Evolutionary conservation across 2,888 invertebrate genomes (phyloP).

Genomic region (Spodoptera littoralis): DNA sequence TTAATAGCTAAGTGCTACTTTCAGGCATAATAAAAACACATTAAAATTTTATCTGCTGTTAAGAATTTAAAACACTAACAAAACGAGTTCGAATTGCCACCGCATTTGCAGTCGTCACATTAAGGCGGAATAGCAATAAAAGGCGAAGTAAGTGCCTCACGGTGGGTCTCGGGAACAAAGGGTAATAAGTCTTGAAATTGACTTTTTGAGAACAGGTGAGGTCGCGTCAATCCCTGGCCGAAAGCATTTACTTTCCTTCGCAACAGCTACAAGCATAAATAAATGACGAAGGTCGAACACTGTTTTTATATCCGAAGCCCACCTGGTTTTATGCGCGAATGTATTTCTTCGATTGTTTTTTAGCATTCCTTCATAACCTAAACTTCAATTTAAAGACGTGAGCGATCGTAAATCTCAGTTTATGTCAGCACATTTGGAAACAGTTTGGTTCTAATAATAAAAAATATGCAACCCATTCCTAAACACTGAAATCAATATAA

Average conservation of each 20-base stretch:
- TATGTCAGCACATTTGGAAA: conserved; percentile 79
- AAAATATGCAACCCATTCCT: conserved; percentile 71
- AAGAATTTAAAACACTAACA: conserved; percentile 54
- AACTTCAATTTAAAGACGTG: conserved; percentile 77
- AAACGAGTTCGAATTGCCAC: conserved; percentile 66
- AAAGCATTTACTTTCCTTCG: conserved; percentile 78
- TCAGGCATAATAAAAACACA: conserved; percentile 21
- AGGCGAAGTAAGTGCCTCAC: conserved; percentile 67
- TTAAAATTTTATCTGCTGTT: conserved; percentile 30
- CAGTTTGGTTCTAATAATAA: conserved; percentile 76
- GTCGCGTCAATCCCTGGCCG: conserved; percentile 72
- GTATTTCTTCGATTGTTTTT: conserved; percentile 76
- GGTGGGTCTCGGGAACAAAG: conserved; percentile 80
- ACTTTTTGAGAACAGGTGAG: conserved; percentile 82
- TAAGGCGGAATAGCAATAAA: conserved; percentile 75
- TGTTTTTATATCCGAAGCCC: conserved; percentile 76
- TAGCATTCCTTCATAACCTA: conserved; percentile 82
- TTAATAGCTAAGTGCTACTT: conserved; percentile 22
- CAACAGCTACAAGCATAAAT: conserved; percentile 73
- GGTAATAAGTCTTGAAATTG: conserved; percentile 81
- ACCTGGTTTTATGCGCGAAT: conserved; percentile 79
- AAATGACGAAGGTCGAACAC: conserved; percentile 73
- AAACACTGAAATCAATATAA: conserved; percentile 49
- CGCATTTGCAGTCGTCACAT: conserved; percentile 68
- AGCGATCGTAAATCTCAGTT: conserved; percentile 78